A percentile compares a stretch with the other conserved stretches of the same genome.
phyloP scores from a whole-genome alignment of 2,113 vertebrate genomes.

The Baryphthengus martii region DNA sequence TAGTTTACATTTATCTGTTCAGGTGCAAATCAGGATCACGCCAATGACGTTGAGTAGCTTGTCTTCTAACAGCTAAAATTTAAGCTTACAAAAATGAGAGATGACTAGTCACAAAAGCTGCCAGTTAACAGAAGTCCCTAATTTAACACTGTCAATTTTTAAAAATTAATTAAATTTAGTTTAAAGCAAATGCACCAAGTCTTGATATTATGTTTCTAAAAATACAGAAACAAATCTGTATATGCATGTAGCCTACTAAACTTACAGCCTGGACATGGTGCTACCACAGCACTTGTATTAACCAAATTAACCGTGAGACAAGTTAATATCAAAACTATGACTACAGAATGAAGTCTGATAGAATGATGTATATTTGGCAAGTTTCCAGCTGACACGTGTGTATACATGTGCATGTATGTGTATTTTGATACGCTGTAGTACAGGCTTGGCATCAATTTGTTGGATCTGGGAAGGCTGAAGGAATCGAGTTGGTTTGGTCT shows the following conservation, averaged over 20 bases:
- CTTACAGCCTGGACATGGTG: neutral
- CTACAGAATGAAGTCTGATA: neutral
- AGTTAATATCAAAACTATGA: neutral
- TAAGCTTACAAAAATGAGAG: neutral
- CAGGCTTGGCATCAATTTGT: neutral
- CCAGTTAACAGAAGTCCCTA: neutral
- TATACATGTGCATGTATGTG: accelerated
- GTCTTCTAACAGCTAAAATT: neutral
- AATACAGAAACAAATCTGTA: neutral
- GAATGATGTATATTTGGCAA: neutral
- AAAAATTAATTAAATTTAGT: too few species aligned
- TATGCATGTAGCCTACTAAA: neutral
- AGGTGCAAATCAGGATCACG: neutral
- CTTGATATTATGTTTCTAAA: neutral
- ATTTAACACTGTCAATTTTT: neutral
- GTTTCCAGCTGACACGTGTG: neutral
- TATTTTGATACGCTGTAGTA: neutral
- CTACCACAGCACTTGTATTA: neutral
- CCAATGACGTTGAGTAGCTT: neutral
- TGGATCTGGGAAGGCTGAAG: neutral
- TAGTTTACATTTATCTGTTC: neutral
- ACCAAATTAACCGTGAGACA: neutral
- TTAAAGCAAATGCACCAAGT: neutral
- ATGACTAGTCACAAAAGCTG: neutral
- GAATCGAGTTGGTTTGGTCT: neutral